Percentiles rank a stretch among this genome's conserved stretches.
Evolutionary conservation across 1,140 invertebrate genomes (phyloP).

Genomic region (Acromyrmex heyeri): DNA sequence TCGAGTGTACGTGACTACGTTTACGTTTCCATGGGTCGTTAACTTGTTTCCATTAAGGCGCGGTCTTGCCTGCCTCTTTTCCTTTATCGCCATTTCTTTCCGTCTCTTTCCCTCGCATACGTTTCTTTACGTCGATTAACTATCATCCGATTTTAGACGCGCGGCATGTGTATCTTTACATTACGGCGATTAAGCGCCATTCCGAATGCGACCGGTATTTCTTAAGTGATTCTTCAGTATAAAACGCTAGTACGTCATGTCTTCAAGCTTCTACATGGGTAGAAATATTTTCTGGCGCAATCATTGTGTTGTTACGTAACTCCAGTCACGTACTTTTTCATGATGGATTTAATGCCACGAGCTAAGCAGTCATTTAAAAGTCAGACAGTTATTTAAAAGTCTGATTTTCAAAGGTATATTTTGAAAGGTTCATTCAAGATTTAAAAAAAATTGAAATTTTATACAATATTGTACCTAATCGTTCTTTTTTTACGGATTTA

Average conservation of each 20-base stretch:
- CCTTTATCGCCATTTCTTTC: constrained; percentile 64
- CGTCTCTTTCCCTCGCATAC: constrained; percentile 9
- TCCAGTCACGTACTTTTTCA: not conserved
- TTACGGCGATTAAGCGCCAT: not conserved
- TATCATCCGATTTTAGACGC: constrained; percentile 1
- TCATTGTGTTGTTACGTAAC: not conserved
- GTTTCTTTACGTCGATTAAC: not conserved
- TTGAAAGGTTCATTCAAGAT: not conserved
- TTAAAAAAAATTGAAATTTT: not conserved
- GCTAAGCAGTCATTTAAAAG: not conserved
- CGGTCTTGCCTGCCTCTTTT: constrained; percentile 72
- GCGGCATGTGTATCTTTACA: constrained; percentile 5
- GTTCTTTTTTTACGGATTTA: not conserved
- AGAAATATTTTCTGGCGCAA: constrained; percentile 3
- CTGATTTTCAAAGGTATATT: not conserved
- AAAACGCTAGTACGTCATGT: not conserved
- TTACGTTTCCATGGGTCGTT: constrained; percentile 84
- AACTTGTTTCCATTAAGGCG: constrained; percentile 84
- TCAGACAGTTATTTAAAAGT: not conserved
- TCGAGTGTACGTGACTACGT: constrained; percentile 82
- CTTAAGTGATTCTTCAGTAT: constrained; percentile 9
- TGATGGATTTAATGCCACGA: not conserved
- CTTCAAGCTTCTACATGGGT: not conserved
- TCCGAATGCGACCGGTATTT: not conserved
- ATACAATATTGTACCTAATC: not conserved